Base-by-base conservation (phyloP, 2,113 vertebrate genomes). In the Microcebus lehilahytsara region DNA sequence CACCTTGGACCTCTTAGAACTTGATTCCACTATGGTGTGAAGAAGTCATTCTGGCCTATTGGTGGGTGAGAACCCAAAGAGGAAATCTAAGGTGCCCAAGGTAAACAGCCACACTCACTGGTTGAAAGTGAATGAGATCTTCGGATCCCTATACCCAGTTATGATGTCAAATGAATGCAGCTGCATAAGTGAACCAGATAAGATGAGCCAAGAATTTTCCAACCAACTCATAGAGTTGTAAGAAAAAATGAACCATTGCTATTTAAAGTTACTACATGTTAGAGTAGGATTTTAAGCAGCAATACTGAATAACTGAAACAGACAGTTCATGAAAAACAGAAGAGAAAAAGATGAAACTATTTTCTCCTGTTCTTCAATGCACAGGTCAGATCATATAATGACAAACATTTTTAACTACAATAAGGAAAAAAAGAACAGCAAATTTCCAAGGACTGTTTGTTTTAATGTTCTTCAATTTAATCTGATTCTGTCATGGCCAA, bases 391-490 rank as follows among this genome's bases (percentile, higher is more conserved):
- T 34, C 11, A 87, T 67, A 56, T 13, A 77, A 79, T 34, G 16
- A 64, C 53, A 60, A 84, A 89, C 12, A 60, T 71, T 42, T 37
- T 93, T 30, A 49, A 37, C 12, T 58, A 49, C 4, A 58, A n/a
- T 88, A 88, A 60, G 17, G 13, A 56, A 1, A 23, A 71, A 58
- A 74, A 49, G 9, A 71, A 19, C 42, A 16, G 3, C 12, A 75
- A 53, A 42, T 87, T 89, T 93, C 69, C 66, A 51, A 69, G 7
- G 12, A 69, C 25, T 34, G 0, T 40, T 95, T 95, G 19, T 91
- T 97, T 96, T 86, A 91, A 66, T 80, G 56, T 84, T 84, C 58
- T 96, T 90, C 25, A 92, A 5, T 51, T 97, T 86, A 66, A 51
- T 93, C 42, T 75, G 14, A 81, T 95, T 85, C 46, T 95, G 53